Evolutionary conservation across 2,888 invertebrate species (phyloP), one percentile per base, ranked within the genome.

Genomic region (Pandemis cinnamomeana): DNA sequence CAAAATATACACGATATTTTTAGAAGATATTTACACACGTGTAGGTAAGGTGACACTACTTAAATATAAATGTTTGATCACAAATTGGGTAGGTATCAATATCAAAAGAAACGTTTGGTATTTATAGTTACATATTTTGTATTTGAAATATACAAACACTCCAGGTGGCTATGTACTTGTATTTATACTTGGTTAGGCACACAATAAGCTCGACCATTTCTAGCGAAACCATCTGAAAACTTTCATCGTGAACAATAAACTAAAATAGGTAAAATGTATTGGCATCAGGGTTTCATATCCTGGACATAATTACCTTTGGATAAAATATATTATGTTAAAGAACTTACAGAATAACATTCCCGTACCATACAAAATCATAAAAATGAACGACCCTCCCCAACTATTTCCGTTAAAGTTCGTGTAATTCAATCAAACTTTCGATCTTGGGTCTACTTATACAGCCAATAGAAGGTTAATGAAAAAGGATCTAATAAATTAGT

Each of bases 401-500:
- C 73, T 69, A 73, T 73, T 73, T 51, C 64, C 69, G 73, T 69
- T 71, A 67, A 74, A 71, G 70, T 74, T 70, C 48, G 53, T 46
- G 70, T 67, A 71, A 74, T 74, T 74, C 74, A 74, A 74, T 71
- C 74, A 74, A 74, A 74, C 70, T 71, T 74, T 67, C 70, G 74
- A 67, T 46, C 74, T 67, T 55, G 70, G 74, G 67, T 74, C 74
- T 74, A 74, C 73, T 74, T 71, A 74, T 71, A 74, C 70, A 70
- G 67, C 67, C 74, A 74, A 74, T 74, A 74, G 67, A 71, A 74
- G 73, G 71, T 79, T 79, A 78, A 78, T 78, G 76, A 77, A 78
- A 79, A 78, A 80, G 78, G 76, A 73, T 75, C 75, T 71, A 76
- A 78, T 79, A 78, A 78, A 78, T 78, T 77, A 77, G 77, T 74